Base-by-base conservation (phyloP, 2,797 vertebrate species). In the Diceros bicornis region DNA sequence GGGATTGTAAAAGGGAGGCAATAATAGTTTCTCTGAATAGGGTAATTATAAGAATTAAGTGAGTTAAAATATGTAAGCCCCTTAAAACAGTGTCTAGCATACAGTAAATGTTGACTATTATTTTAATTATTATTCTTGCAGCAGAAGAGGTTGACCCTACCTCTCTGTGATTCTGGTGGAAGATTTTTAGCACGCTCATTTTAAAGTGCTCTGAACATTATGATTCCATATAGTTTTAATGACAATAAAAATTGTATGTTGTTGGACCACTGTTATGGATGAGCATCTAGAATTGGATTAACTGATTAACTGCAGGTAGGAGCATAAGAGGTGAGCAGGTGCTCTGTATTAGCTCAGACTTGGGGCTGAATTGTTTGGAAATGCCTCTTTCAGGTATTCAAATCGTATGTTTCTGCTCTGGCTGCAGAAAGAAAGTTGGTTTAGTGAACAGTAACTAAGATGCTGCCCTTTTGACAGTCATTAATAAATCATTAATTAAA, bases 401-500 rank as follows among this genome's bases (percentile, higher is more conserved):
- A n/a, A 17, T 62, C 27, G 52, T 50, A 29, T 4, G 44, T 9
- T 52, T 96, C 41, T 79, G 41, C 27, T 79, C 9, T 72, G 68
- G 34, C 55, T 83, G 32, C 32, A 75, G 92, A 52, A 81, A 41
- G 62, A 44, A 81, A 41, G 69, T 52, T 44, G 5, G 25, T 71
- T 93, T 94, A 61, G 85, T n/a, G 61, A 75, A 52, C 29, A 69
- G 3, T 89, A 59, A 62, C 83, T 62, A 74, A 94, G 84, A 83
- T 86, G 23, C 64, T 79, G 9, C 55, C 25, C 29, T 93, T 96
- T 87, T 71, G 84, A 69, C 16, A 74, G n/a, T 57, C 52, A 68
- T 89, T 81, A 62, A 71, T 83, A 82, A 55, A 78, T 68, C 32
- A 3, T 96, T 90, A 37, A 92, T 91, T 89, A 81, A 84, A 85